A percentile compares a stretch with the other conserved stretches of the same genome.
These are phyloP conservation scores for Venusia cambrica DNA, from an alignment of 2,888 invertebrate species.

Conservation along the genomic window DNA sequence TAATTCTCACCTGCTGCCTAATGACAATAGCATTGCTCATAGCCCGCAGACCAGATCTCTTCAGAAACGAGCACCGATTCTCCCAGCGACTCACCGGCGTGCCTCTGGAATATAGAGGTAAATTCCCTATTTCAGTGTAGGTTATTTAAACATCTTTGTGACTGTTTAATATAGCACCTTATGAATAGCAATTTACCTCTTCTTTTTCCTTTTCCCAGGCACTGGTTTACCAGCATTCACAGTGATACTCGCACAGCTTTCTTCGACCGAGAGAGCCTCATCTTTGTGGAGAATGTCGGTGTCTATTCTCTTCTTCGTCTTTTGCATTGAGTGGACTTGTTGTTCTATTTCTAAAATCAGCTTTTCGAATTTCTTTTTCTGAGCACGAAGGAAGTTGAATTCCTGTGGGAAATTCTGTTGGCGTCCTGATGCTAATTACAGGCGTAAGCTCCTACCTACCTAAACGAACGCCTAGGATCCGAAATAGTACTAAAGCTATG, in stretches of 20 bases:
- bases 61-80: slow-evolving; percentile 52
- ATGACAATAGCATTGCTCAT: slow-evolving; percentile 50
- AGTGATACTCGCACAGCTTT: slow-evolving; percentile 42
- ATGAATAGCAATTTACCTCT: slow-evolving; percentile 32
- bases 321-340: slow-evolving; percentile 41
- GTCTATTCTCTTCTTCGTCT: slow-evolving; percentile 52
- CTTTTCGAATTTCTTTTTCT: slow-evolving; percentile 57
- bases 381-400: slow-evolving; percentile 51
- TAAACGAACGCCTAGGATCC: too few species aligned
- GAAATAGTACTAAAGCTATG: too few species aligned
- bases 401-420: slow-evolving; percentile 43
- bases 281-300: slow-evolving; percentile 53
- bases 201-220: slow-evolving; percentile 44
- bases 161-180: too few species aligned
- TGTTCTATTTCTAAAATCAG: slow-evolving; percentile 47
- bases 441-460: background rate
- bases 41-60: slow-evolving; percentile 55
- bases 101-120: slow-evolving; percentile 37
- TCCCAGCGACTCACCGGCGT: slow-evolving; percentile 56
- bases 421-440: background rate
- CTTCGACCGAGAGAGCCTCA: slow-evolving; percentile 53
- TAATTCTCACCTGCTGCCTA: slow-evolving; percentile 59
- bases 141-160: too few species aligned
- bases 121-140: slow-evolving; percentile 7
- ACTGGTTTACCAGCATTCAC: slow-evolving; percentile 22